Evolutionary conservation across 2,888 invertebrate genomes (phyloP).

Genomic region (Melitaea athalia): DNA sequence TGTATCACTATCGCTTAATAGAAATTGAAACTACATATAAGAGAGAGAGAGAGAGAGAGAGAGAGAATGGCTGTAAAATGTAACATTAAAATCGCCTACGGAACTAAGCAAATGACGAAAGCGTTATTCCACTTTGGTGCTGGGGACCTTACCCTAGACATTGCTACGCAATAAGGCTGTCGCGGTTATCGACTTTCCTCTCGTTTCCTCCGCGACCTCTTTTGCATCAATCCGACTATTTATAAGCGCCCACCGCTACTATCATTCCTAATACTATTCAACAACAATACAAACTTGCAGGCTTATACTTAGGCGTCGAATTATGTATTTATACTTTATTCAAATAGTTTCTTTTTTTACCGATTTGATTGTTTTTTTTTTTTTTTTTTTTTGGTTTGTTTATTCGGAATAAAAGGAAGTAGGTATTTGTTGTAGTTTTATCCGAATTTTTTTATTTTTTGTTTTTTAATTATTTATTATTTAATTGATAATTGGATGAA

Average conservation of each 20-base stretch:
- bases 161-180: conserved; percentile 72
- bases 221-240: conserved; percentile 62
- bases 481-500: too few relatives aligned
- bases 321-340: conserved; percentile 22
- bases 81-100: conserved; percentile 62
- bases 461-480: too few relatives aligned
- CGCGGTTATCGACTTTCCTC: conserved; percentile 74
- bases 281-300: conserved; percentile 50
- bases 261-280: conserved; percentile 48
- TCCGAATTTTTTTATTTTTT: too few relatives aligned
- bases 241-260: conserved; percentile 52
- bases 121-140: conserved; percentile 61
- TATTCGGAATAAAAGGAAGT: neutral
- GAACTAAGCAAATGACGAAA: conserved; percentile 50
- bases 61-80: conserved; percentile 47
- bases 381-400: too few relatives aligned
- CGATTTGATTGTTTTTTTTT: neutral
- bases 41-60: neutral
- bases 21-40: conserved; percentile 37
- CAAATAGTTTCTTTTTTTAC: conserved; percentile 14
- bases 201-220: conserved; percentile 67
- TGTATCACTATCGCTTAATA: conserved; percentile 31
- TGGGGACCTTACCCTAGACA: conserved; percentile 78
- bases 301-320: conserved; percentile 42
- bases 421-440: neutral